Conservation (phyloP, 2,888 invertebrate species). For the Latrodectus hesperus region DNA sequence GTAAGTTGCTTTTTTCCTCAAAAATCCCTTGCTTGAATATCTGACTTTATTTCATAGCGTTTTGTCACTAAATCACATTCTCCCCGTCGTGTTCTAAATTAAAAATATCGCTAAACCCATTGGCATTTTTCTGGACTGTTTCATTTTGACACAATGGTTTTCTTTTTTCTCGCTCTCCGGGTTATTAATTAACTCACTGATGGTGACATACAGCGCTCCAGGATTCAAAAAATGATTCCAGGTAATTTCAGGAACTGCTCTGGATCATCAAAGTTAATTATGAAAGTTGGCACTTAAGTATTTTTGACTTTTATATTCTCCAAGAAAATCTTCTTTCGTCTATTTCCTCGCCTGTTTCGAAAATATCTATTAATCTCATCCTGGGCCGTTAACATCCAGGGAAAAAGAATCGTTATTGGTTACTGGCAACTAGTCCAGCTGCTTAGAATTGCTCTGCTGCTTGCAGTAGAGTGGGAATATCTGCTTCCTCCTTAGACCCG, state of each 20-base stretch:
- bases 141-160: not conserved
- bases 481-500: not conserved
- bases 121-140: not conserved
- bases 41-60: not conserved
- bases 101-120: conserved; percentile 3
- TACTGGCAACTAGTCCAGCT: not conserved
- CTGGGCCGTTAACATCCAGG: conserved; percentile 24
- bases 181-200: conserved; percentile 58
- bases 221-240: conserved; percentile 23
- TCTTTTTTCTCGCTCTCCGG: conserved; percentile 15
- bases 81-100: not conserved
- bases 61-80: not conserved
- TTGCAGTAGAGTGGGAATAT: not conserved
- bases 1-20: no score
- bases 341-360: not conserved
- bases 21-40: no score
- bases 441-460: conserved; percentile 18
- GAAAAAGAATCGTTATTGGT: conserved; percentile 55
- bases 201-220: conserved; percentile 14
- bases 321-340: conserved; percentile 8
- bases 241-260: conserved; percentile 44
- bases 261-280: conserved; percentile 58
- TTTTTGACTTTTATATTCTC: conserved; percentile 50
- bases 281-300: conserved; percentile 47
- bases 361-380: conserved; percentile 37